A percentile compares a stretch with the other conserved stretches of the same genome.
phyloP scores from a whole-genome alignment of 2,888 invertebrate species.

The Troides oblongomaculatus region DNA sequence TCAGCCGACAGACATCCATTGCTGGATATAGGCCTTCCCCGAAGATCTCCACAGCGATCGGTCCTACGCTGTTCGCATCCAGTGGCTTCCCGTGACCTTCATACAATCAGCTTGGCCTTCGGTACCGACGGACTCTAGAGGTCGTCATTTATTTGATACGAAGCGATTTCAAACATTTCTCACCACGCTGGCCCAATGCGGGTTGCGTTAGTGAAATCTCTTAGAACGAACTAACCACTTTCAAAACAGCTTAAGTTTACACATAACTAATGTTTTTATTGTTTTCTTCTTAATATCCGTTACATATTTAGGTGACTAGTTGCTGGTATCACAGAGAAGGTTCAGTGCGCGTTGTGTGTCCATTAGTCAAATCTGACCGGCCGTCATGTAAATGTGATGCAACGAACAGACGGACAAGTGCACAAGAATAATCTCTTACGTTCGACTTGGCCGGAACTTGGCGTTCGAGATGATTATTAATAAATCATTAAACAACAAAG shows the following conservation, averaged over 20 bases:
- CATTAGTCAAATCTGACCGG: slow-evolving; percentile 40
- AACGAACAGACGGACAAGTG: slow-evolving; percentile 43
- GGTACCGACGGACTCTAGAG: too few relatives aligned
- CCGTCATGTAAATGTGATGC: slow-evolving; percentile 40
- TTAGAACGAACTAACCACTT: too few relatives aligned
- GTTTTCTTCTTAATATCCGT: slow-evolving; percentile 1
- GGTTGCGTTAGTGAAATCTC: too few relatives aligned
- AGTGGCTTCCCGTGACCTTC: too few relatives aligned
- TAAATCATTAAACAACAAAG: slow-evolving; percentile 28
- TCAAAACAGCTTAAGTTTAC: not conserved
- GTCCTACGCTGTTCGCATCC: too few relatives aligned
- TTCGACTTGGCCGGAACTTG: slow-evolving; percentile 38
- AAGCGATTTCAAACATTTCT: too few relatives aligned
- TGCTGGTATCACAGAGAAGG: slow-evolving; percentile 21
- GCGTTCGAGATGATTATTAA: slow-evolving; percentile 26
- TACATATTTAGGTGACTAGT: slow-evolving; percentile 29
- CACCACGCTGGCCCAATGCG: too few relatives aligned
- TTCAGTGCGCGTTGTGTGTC: slow-evolving; percentile 21
- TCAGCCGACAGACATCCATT: too few relatives aligned
- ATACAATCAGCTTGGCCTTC: too few relatives aligned
- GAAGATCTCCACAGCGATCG: too few relatives aligned
- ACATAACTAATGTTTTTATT: not conserved
- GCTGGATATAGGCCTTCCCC: too few relatives aligned
- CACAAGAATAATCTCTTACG: slow-evolving; percentile 48
- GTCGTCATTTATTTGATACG: too few relatives aligned